phyloP scores from a whole-genome alignment of 2,888 invertebrate genomes.

The Parnassius smintheus region DNA sequence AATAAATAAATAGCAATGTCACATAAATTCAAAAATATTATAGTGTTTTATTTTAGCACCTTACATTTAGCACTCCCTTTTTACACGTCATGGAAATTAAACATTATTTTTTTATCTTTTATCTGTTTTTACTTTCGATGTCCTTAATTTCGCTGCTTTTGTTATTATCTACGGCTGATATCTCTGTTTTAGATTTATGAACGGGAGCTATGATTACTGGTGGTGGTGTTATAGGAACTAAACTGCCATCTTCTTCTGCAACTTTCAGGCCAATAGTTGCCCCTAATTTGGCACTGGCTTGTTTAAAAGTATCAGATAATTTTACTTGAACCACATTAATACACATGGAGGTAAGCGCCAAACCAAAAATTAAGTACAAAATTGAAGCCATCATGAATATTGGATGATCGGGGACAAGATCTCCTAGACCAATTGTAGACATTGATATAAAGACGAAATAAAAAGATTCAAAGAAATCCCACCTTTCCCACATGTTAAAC shows the following conservation, averaged over 20 bases:
- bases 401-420: constrained; percentile 93
- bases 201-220: constrained; percentile 67
- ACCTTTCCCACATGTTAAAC: constrained; percentile 89
- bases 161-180: constrained; percentile 32
- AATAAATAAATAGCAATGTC: constrained; percentile 46
- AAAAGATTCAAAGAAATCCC: constrained; percentile 96
- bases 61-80: constrained; percentile 8
- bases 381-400: constrained; percentile 95
- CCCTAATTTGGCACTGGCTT: constrained; percentile 91
- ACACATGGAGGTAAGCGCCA: constrained; percentile 98
- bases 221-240: constrained; percentile 69
- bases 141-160: constrained; percentile 51
- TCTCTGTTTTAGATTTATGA: constrained; percentile 56
- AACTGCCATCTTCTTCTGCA: constrained; percentile 84
- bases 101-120: constrained; percentile 29
- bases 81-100: not conserved
- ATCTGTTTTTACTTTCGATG: constrained; percentile 58
- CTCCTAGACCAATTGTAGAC: constrained; percentile 98
- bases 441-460: constrained; percentile 98
- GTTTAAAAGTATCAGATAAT: constrained; percentile 89
- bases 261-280: constrained; percentile 90
- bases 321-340: constrained; percentile 96
- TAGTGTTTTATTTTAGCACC: constrained; percentile 30
- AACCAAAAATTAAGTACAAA: constrained; percentile 95
- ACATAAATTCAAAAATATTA: constrained; percentile 27